These are phyloP conservation scores for Diorhabda elongata DNA, from an alignment of 1,140 invertebrate species.

Conservation along the genomic window DNA sequence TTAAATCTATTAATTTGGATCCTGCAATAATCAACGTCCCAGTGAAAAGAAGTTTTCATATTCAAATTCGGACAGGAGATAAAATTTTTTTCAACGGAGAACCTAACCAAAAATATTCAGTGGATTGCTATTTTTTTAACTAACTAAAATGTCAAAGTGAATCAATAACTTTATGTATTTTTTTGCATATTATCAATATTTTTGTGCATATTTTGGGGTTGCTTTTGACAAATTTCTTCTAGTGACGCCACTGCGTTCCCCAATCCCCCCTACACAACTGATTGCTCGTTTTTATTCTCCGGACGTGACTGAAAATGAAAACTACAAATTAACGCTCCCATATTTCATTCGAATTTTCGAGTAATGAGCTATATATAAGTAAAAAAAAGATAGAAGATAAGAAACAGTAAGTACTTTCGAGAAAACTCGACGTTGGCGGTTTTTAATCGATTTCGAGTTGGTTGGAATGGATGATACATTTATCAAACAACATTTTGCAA, in stretches of 20 bases:
- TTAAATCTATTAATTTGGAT: no score
- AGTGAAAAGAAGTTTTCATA: no score
- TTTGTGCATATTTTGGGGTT: not conserved
- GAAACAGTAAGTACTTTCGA: not conserved
- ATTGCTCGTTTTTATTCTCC: slow-evolving; percentile 6
- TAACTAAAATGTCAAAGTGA: no score
- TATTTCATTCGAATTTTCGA: slow-evolving; percentile 9
- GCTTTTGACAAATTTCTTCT: not conserved
- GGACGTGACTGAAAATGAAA: slow-evolving; percentile 15
- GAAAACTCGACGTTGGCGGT: not conserved
- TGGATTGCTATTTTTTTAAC: no score
- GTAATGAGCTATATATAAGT: slow-evolving; percentile 9
- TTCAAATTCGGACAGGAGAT: no score
- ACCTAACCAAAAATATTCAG: no score
- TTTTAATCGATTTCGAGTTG: not conserved
- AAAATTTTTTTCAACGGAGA: no score
- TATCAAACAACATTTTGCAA: no score
- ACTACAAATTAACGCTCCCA: slow-evolving; percentile 13
- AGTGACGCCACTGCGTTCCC: not conserved
- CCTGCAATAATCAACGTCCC: no score
- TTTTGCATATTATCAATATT: not conserved
- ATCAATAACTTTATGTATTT: not conserved
- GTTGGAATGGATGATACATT: no score
- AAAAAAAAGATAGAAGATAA: not conserved
- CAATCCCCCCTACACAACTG: not conserved